Evolutionary conservation across 2,888 invertebrate species (phyloP).

Genomic region (Dioctria linearis): DNA sequence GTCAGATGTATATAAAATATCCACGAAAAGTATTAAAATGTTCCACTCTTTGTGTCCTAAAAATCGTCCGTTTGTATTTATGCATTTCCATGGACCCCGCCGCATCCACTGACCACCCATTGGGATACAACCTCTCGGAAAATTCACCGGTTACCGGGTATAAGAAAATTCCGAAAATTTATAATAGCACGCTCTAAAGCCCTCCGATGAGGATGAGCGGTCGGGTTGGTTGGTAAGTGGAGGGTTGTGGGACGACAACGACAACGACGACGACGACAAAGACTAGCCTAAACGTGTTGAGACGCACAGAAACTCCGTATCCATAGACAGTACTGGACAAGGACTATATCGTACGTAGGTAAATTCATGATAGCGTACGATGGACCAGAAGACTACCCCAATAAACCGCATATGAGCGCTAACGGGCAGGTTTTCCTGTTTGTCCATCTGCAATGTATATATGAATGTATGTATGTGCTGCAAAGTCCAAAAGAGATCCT

Average conservation of each 20-base stretch:
- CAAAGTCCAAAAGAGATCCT: slow-evolving; percentile 44
- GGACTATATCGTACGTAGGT: background rate
- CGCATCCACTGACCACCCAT: slow-evolving; percentile 12
- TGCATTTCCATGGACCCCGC: slow-evolving; percentile 34
- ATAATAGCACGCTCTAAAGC: slow-evolving; percentile 39
- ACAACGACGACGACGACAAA: background rate
- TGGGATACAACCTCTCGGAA: background rate
- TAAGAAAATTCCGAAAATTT: slow-evolving; percentile 54
- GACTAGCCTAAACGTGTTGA: slow-evolving; percentile 21
- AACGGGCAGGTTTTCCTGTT: slow-evolving; percentile 5
- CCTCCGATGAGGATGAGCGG: background rate
- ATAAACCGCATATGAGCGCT: slow-evolving; percentile 42
- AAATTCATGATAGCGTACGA: background rate
- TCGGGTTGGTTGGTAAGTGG: no score
- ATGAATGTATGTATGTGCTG: background rate
- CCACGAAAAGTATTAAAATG: slow-evolving; percentile 58
- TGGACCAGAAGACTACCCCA: slow-evolving; percentile 29
- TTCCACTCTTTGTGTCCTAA: slow-evolving; percentile 57
- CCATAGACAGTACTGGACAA: background rate
- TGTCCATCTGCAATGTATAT: slow-evolving; percentile 13
- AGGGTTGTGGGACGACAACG: no score
- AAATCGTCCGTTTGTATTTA: slow-evolving; percentile 54
- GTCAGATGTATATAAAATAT: slow-evolving; percentile 55
- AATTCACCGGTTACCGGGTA: slow-evolving; percentile 17
- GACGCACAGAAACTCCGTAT: background rate